Percentiles rank a stretch among this genome's conserved stretches.
These are phyloP conservation scores for Ictidomys tridecemlineatus DNA, from an alignment of 2,113 vertebrate genomes.

Conservation along the genomic window DNA sequence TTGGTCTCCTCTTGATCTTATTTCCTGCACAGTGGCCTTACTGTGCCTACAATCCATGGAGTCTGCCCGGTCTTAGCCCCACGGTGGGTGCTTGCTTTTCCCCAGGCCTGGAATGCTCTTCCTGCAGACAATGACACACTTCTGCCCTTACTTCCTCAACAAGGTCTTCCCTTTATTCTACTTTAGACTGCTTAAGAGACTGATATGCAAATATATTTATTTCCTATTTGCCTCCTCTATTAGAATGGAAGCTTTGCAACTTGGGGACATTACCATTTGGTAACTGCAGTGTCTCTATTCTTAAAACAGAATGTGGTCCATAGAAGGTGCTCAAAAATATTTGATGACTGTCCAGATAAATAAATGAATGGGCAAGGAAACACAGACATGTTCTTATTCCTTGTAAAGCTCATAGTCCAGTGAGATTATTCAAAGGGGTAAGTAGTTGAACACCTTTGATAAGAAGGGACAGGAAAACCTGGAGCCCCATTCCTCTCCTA, in stretches of 20 bases:
- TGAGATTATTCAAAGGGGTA: background rate
- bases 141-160: background rate
- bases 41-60: accelerated
- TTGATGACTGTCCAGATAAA: background rate
- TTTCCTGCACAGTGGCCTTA: background rate
- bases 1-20: background rate
- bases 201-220: too few species aligned
- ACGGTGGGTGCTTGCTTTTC: background rate
- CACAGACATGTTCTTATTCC: background rate
- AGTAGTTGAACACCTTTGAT: background rate
- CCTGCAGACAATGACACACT: background rate
- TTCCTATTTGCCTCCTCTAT: background rate
- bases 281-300: background rate
- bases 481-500: background rate
- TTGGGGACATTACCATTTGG: background rate
- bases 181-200: background rate
- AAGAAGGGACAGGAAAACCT: background rate
- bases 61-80: background rate
- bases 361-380: background rate
- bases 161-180: background rate
- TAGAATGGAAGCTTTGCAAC: background rate
- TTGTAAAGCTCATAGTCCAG: background rate
- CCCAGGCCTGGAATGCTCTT: background rate
- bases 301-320: background rate
- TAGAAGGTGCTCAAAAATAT: background rate